Evolutionary conservation across 2,113 vertebrate species (phyloP).

Genomic region (Microtus pennsylvanicus): DNA sequence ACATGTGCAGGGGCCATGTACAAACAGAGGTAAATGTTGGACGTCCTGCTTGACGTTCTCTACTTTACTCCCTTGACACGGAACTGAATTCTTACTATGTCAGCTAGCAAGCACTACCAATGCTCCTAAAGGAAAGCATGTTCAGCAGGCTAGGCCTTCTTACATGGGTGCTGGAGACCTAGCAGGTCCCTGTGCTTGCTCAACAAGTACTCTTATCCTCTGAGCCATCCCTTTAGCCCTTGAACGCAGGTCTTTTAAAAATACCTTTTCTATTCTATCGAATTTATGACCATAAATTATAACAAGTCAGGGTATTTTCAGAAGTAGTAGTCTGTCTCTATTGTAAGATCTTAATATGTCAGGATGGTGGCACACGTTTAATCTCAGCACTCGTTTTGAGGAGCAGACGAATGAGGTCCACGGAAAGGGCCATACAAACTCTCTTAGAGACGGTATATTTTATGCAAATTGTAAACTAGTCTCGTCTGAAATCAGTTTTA

Average conservation of each 20-base stretch:
- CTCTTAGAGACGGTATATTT: conserved; percentile 47
- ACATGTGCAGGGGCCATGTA: neutral
- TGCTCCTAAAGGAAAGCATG: neutral
- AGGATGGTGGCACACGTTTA: neutral
- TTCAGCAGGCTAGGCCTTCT: neutral
- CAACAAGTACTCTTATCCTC: neutral
- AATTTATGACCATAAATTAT: conserved; percentile 47
- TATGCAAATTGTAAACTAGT: conserved; percentile 30
- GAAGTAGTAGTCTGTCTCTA: neutral
- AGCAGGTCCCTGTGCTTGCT: neutral
- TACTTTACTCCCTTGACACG: neutral
- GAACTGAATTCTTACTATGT: neutral
- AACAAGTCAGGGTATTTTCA: neutral
- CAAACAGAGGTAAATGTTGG: neutral
- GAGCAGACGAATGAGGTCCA: neutral
- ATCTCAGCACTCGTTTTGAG: neutral
- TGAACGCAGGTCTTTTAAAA: neutral
- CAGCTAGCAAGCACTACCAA: neutral
- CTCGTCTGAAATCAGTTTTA: conserved; percentile 65
- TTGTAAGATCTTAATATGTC: neutral
- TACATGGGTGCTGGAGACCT: neutral
- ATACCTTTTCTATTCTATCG: conserved; percentile 16
- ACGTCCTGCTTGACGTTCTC: neutral
- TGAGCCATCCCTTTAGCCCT: neutral
- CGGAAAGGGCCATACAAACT: conserved; percentile 5